Evolutionary conservation across 2,888 invertebrate species (phyloP).

Genomic region (Drosophila barbarae): DNA sequence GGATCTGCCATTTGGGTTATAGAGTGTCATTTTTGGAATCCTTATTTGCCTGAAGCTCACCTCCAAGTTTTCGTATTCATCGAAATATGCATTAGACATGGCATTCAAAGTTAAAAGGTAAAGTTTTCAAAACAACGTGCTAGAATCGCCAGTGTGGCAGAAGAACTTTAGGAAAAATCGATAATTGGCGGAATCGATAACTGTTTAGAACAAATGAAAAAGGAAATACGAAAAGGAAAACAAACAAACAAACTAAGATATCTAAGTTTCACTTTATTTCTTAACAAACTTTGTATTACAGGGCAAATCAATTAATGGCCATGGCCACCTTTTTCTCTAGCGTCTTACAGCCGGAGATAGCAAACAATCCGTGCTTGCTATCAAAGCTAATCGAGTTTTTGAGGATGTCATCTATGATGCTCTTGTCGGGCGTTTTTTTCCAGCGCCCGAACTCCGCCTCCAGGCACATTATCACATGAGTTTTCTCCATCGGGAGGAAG

Average conservation of each 20-base stretch:
- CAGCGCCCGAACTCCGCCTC: constrained; percentile 83
- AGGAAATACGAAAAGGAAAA: too few relatives aligned
- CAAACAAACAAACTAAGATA: too few relatives aligned
- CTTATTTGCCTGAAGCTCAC: constrained; percentile 80
- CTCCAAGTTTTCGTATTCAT: constrained; percentile 87
- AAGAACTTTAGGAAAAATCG: not conserved
- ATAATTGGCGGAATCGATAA: not conserved
- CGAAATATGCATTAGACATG: constrained; percentile 82
- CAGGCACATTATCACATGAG: constrained; percentile 90
- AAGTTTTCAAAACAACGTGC: constrained; percentile 36
- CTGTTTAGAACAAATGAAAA: too few relatives aligned
- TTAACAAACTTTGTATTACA: not conserved
- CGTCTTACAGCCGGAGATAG: constrained; percentile 94
- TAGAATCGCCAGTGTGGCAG: not conserved
- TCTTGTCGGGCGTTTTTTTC: constrained; percentile 39
- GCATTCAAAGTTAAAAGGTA: constrained; percentile 4
- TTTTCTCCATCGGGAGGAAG: constrained; percentile 93
- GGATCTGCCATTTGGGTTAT: constrained; percentile 82
- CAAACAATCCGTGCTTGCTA: constrained; percentile 84
- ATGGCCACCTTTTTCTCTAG: constrained; percentile 87
- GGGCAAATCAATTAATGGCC: constrained; percentile 37
- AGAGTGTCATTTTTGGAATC: not conserved
- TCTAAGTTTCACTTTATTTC: not conserved
- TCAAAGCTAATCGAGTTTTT: constrained; percentile 85
- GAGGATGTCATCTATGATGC: constrained; percentile 28